A percentile compares a stretch with the other conserved stretches of the same genome.
phyloP scores from a whole-genome alignment of 1,140 invertebrate species.

The Nylanderia fulva region DNA sequence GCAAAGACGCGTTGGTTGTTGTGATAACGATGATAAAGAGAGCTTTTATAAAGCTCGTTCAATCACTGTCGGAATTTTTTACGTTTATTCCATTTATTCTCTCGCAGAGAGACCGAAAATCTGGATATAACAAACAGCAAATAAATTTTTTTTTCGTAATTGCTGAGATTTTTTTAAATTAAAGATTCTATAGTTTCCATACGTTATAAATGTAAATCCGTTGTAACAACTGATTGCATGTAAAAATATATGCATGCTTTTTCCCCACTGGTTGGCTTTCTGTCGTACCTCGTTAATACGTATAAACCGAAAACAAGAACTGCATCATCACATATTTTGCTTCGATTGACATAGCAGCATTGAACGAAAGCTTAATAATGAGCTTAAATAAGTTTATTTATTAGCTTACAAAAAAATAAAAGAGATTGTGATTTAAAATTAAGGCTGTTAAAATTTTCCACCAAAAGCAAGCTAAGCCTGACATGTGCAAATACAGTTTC shows the following conservation, averaged over 20 bases:
- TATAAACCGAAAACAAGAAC: not conserved
- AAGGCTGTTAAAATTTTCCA: no score
- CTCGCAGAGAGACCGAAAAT: not conserved
- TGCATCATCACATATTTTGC: not conserved
- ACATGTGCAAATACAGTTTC: no score
- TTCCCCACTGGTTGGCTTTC: not conserved
- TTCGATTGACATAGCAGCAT: not conserved
- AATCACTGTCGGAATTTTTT: not conserved
- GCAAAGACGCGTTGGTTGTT: not conserved
- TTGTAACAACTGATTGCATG: not conserved
- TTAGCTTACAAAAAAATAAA: not conserved
- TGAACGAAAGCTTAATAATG: not conserved
- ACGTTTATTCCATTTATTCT: not conserved
- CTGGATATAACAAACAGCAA: not conserved
- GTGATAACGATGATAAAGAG: not conserved
- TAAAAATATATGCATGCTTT: not conserved
- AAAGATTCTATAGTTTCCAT: not conserved
- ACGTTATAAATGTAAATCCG: conserved; percentile 8
- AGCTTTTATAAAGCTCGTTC: conserved; percentile 2
- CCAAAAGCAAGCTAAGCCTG: no score
- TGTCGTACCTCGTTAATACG: not conserved
- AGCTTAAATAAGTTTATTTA: not conserved
- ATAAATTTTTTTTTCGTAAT: not conserved
- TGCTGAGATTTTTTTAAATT: not conserved
- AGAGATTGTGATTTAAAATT: no score